Base-by-base conservation (phyloP, 2,797 vertebrate species). In the Hylomyscus alleni region DNA sequence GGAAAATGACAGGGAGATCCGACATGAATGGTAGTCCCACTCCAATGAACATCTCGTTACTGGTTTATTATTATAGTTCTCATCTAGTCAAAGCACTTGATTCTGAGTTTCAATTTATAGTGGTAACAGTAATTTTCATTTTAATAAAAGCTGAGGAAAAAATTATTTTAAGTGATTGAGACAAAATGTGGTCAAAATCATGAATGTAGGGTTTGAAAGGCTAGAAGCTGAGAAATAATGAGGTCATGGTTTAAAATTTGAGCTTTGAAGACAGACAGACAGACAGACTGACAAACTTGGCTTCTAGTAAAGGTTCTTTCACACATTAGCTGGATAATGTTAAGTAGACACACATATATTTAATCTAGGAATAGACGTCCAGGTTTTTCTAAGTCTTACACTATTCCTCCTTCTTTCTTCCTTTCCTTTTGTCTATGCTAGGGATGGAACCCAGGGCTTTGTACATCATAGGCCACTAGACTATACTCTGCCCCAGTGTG, bases 121-220 rank as follows among this genome's bases (percentile, higher is more conserved):
- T 5, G 82, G 40, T 60, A 40, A 40, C 40, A 87, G 19, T 58
- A 69, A 83, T 85, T 81, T 95, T 96, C 69, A 56, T 92, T 87
- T 92, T 84, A 89, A 80, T 22, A 12, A 85, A 90, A 84, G 56
- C 84, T 90, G 89, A 83, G 84, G 76, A 84, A 56, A 72, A 96
- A 85, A 50, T 58, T 14, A 90, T 69, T 92, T 56, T 92, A 92
- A 97, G 94, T 67, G 8, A 80, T 73, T 82, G 89, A 90, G 50
- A 10, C 15, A 73, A 56, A 73, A 83, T 90, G 77, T 60, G 34
- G 62, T 44, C 81, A 88, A 91, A 96, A 80, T 89, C 73, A 91
- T 67, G 82, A 86, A 86, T 44, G 44, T 65, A 13, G 4, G 86
- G 19, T 86, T 81, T 81, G 58, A 92, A 67, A 92, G 82, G 8